Base-by-base conservation (phyloP, 2,888 invertebrate species). In the Fragum whitleyi region DNA sequence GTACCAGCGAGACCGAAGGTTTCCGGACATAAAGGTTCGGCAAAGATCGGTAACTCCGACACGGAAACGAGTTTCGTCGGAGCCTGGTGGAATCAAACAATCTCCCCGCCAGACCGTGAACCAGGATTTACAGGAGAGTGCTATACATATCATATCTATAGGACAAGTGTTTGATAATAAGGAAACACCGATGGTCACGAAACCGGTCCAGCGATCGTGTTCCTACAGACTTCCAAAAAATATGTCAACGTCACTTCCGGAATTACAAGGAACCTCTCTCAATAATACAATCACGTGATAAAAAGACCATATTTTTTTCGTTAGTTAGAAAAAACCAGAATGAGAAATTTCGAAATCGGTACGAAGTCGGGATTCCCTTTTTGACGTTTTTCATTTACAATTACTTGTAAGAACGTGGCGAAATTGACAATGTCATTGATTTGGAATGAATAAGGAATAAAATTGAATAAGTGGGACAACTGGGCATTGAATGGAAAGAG, bases 81-180 rank as follows among this genome's bases (percentile, higher is more conserved):
- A 74, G 39, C 55, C 70, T 1, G 62, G 51, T n/a, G 74, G 69
- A 29, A 9, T 26, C 0, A 55, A 28, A 23, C 42, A 57, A 21
- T 28, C 72, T 21, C 59, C 73, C 16, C 65, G 74, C 1, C 42
- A 61, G 16, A 14, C 42, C 19, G 62, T 28, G 26, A 55, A 14
- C 19, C 69, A 70, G 11, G 77, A 83, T 28, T 61, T 83, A 1
- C 73, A 77, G 42, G 83, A 83, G 69, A 83, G 83, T 39, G 77
- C 83, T n/a, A 83, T 83, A 42, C 77, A 83, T 16, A 74, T 83
- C 26, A 59, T 83, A 9, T 77, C 74, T 7, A 65, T 83, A 19
- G 79, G 79, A 23, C 70, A 73, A 26, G 36, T 59, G 3, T 53
- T 70, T 21, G 55, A 53, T 9, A 70, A 70, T 32, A 55, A 70